phyloP scores from a whole-genome alignment of 30 jellyfish, hydroid and myxozoan species.

The Aurelia aurita complex sp. Pacific region DNA sequence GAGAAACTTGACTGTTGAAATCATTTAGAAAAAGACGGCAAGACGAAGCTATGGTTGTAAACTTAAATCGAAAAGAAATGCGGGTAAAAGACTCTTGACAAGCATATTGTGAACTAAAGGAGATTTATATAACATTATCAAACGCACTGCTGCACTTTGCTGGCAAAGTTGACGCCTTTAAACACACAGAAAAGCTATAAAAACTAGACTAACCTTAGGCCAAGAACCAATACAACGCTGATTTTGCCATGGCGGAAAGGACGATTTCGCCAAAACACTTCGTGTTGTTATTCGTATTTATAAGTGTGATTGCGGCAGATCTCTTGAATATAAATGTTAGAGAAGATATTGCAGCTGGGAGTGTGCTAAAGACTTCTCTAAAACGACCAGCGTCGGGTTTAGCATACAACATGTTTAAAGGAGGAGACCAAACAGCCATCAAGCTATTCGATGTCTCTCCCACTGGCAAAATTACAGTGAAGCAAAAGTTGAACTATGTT shows the following conservation, averaged over 20 bases:
- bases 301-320: conserved; percentile 13
- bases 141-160: too few relatives aligned
- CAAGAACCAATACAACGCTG: neutral
- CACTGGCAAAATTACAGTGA: conserved; percentile 71
- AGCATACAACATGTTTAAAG: conserved; percentile 41
- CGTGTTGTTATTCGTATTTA: conserved; percentile 16
- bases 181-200: too few relatives aligned
- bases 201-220: too few relatives aligned
- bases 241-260: conserved; percentile 55
- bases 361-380: conserved; percentile 38
- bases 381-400: conserved; percentile 61
- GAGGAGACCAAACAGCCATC: conserved; percentile 55
- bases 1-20: conserved; percentile 67
- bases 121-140: too few relatives aligned
- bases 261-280: conserved; percentile 1
- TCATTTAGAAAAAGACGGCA: conserved; percentile 1
- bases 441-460: conserved; percentile 44
- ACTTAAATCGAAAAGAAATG: conserved; percentile 1
- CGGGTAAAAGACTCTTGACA: too few relatives aligned
- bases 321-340: conserved; percentile 15
- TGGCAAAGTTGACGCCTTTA: too few relatives aligned
- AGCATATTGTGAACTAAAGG: too few relatives aligned
- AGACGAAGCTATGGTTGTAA: neutral
- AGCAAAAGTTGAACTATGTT: conserved; percentile 53
- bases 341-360: conserved; percentile 69